phyloP scores from a whole-genome alignment of 2,113 vertebrate species.

The Tragelaphus buxtoni region DNA sequence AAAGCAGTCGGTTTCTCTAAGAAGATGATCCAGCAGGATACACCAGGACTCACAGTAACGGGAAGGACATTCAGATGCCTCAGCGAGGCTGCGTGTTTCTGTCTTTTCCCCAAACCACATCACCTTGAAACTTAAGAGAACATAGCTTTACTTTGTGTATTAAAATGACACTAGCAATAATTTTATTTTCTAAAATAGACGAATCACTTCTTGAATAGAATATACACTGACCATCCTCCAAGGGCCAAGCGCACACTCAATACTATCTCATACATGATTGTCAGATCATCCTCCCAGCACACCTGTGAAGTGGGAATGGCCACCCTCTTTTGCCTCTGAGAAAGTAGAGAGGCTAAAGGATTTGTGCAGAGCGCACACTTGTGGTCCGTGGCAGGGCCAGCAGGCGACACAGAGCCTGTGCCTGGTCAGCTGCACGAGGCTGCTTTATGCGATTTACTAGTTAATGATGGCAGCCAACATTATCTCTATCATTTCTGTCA shows the following conservation, averaged over 20 bases:
- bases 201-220: not conserved
- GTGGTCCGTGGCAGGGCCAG: not conserved
- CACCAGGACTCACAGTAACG: not conserved
- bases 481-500: not conserved
- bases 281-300: not conserved
- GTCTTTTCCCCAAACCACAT: not conserved
- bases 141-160: not conserved
- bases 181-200: constrained; percentile 6
- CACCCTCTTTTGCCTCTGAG: not conserved
- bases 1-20: not conserved
- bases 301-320: not conserved
- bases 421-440: not conserved
- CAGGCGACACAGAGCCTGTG: not conserved
- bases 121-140: not conserved
- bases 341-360: not conserved
- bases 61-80: not conserved
- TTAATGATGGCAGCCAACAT: not conserved
- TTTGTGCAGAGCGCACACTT: not conserved
- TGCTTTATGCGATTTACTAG: not conserved
- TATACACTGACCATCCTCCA: not conserved
- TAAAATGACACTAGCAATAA: not conserved
- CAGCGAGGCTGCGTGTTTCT: not conserved
- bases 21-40: not conserved
- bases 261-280: not conserved
- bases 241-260: not conserved